These are phyloP conservation scores for Natator depressus DNA, from an alignment of 2,113 vertebrate genomes.

Conservation along the genomic window DNA sequence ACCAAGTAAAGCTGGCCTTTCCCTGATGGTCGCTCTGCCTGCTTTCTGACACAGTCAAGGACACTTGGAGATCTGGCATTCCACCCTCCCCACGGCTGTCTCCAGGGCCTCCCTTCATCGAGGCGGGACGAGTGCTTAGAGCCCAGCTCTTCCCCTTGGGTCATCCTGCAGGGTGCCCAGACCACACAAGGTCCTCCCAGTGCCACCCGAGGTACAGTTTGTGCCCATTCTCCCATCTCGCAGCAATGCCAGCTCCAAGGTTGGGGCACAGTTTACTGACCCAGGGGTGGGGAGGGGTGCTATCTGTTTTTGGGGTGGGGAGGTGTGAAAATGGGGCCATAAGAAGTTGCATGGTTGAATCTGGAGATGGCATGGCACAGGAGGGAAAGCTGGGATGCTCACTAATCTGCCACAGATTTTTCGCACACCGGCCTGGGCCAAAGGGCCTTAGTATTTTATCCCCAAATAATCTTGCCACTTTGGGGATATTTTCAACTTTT, in stretches of 20 bases:
- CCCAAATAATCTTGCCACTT: conserved; percentile 37
- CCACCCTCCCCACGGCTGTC: neutral
- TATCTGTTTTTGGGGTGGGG: neutral
- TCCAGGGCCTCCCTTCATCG: neutral
- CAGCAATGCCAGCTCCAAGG: too few relatives aligned
- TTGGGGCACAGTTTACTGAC: neutral
- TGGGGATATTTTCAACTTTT: conserved; percentile 52
- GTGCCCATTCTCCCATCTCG: neutral
- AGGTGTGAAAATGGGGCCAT: rapidly evolving
- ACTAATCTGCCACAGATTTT: neutral
- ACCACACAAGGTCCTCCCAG: too few relatives aligned
- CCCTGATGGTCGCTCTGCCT: neutral
- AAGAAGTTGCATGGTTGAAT: rapidly evolving
- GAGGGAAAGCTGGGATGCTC: neutral
- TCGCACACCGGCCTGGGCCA: neutral
- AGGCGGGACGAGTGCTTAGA: neutral
- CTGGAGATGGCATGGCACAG: neutral
- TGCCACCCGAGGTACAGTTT: too few relatives aligned
- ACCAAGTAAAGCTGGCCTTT: neutral
- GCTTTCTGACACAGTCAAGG: neutral
- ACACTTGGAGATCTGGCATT: neutral
- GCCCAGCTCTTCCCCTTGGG: neutral
- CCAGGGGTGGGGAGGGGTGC: rapidly evolving
- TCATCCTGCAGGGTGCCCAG: neutral
- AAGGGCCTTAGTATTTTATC: neutral